Evolutionary conservation across 2,797 vertebrate species (phyloP).

Genomic region (Artibeus jamaicensis): DNA sequence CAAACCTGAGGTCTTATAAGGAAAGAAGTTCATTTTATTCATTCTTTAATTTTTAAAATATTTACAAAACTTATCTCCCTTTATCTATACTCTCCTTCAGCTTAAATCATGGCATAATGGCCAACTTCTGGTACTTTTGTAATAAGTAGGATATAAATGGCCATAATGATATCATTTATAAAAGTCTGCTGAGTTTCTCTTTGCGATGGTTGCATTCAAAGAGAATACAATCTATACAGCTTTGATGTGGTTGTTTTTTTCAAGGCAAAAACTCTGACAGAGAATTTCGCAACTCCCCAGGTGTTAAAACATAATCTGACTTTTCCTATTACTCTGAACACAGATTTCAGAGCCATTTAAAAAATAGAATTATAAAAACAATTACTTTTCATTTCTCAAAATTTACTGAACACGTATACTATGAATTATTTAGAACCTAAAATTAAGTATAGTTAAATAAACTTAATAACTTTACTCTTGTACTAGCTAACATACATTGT

Average conservation of each 20-base stretch:
- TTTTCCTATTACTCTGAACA: not conserved
- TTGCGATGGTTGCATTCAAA: not conserved
- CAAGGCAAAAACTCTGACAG: not conserved
- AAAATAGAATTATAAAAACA: not conserved
- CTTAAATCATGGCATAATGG: not conserved
- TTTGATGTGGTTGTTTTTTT: not conserved
- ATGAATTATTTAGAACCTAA: not conserved
- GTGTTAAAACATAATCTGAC: not conserved
- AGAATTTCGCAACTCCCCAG: not conserved
- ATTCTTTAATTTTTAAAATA: not conserved
- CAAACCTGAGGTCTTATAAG: not conserved
- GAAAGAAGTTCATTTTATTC: not conserved
- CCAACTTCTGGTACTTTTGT: not conserved
- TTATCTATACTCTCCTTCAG: not conserved
- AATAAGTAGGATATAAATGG: not conserved
- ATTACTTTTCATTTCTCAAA: not conserved
- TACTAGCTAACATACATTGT: not conserved
- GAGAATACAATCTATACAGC: not conserved
- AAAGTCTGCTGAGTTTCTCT: not conserved
- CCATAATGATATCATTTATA: not conserved
- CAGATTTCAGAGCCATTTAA: not conserved
- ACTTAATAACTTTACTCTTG: not conserved
- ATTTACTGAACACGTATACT: not conserved
- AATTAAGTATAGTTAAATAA: not conserved
- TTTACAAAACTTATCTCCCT: not conserved